Conservation (phyloP, 2,113 vertebrate species). For the Sylvietta virens region DNA sequence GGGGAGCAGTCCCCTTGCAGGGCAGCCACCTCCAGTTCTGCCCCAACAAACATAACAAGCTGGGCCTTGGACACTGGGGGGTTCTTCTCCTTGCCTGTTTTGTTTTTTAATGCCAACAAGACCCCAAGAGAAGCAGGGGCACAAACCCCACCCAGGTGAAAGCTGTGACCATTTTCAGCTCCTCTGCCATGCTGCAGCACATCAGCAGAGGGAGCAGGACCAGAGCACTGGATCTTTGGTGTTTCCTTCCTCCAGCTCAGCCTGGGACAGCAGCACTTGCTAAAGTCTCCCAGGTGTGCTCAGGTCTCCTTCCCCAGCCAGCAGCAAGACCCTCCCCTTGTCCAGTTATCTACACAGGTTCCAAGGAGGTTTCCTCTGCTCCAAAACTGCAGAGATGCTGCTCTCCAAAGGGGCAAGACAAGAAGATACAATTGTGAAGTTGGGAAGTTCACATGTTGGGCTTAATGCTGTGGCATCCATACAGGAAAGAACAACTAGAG, state of each 20-base stretch:
- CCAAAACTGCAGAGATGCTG: background rate
- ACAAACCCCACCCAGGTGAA: background rate
- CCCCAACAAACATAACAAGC: accelerated
- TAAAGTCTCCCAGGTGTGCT: background rate
- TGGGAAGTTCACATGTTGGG: background rate
- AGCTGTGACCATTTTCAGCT: background rate
- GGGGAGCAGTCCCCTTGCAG: background rate
- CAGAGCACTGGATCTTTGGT: background rate
- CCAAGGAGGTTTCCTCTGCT: background rate
- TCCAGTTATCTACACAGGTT: background rate
- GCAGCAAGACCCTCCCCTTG: background rate
- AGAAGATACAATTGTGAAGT: background rate
- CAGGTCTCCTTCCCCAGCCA: background rate
- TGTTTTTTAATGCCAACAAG: background rate
- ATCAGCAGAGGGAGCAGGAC: conserved; percentile 26
- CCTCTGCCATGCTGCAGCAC: background rate
- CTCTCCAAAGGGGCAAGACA: background rate
- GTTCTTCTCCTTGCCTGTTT: background rate
- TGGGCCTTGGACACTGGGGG: accelerated
- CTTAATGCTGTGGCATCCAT: background rate
- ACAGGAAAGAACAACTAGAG: background rate
- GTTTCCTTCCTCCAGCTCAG: background rate
- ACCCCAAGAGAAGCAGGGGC: background rate
- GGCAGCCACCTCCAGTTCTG: background rate
- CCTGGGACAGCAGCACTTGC: accelerated